phyloP scores from a whole-genome alignment of 1,140 invertebrate genomes.

The Pseudomyrmex cubaensis region DNA sequence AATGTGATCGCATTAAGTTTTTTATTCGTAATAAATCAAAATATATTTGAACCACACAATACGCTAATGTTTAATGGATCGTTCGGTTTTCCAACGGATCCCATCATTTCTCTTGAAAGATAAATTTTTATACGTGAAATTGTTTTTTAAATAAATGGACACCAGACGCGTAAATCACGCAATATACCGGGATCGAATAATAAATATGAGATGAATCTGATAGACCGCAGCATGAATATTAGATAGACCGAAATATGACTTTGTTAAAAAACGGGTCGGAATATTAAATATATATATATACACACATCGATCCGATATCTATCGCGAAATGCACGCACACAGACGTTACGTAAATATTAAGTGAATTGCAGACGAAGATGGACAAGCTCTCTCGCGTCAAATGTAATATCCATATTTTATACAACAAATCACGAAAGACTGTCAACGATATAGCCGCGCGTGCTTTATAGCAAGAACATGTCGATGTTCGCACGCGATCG shows the following conservation, averaged over 20 bases:
- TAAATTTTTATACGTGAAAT: too few species aligned
- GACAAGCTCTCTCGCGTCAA: neutral
- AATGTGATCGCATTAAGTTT: neutral
- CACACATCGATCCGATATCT: neutral
- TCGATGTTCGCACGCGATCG: slow-evolving; percentile 12
- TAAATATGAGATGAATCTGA: slow-evolving; percentile 17
- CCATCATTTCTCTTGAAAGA: too few species aligned
- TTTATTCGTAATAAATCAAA: neutral
- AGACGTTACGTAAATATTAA: neutral
- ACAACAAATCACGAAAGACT: neutral
- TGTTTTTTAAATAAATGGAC: slow-evolving; percentile 17
- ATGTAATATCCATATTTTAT: slow-evolving; percentile 18
- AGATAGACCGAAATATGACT: neutral
- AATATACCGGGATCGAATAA: slow-evolving; percentile 12
- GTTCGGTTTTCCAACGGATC: too few species aligned
- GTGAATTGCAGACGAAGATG: neutral
- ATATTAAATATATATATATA: neutral
- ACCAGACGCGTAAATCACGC: neutral
- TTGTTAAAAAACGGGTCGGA: slow-evolving; percentile 8
- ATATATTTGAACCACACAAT: neutral
- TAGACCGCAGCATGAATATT: slow-evolving; percentile 21
- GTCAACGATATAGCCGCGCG: neutral
- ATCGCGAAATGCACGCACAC: neutral
- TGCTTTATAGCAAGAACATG: slow-evolving; percentile 15
- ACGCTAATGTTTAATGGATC: neutral